Conservation (phyloP, 2,888 invertebrate genomes). For the Coelopa pilipes region DNA sequence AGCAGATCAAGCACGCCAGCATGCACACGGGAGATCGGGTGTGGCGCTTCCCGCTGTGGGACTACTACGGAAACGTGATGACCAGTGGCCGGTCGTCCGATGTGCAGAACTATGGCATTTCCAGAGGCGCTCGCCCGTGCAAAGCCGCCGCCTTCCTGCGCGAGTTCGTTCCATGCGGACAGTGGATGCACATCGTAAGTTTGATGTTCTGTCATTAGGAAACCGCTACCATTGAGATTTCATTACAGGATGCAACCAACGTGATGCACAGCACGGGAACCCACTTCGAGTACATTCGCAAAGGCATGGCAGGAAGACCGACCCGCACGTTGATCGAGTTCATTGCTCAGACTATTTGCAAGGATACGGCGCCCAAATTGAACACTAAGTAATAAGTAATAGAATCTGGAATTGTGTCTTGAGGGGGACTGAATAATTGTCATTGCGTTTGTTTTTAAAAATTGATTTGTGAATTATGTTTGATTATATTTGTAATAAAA, state of each 20-base stretch:
- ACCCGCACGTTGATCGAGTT: slow-evolving; percentile 80
- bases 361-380: slow-evolving; percentile 55
- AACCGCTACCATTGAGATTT: slow-evolving; percentile 1
- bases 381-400: neutral
- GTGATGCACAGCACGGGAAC: slow-evolving; percentile 76
- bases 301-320: slow-evolving; percentile 82
- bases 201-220: neutral
- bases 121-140: slow-evolving; percentile 72
- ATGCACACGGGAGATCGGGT: slow-evolving; percentile 80
- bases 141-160: slow-evolving; percentile 82
- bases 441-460: slow-evolving; percentile 24
- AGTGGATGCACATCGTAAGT: slow-evolving; percentile 80
- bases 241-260: slow-evolving; percentile 74
- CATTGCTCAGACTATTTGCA: slow-evolving; percentile 70
- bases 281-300: slow-evolving; percentile 71
- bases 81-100: slow-evolving; percentile 67
- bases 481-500: slow-evolving; percentile 22
- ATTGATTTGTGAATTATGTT: slow-evolving; percentile 27
- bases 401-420: no score
- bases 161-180: slow-evolving; percentile 76
- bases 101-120: slow-evolving; percentile 69
- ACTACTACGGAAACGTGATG: slow-evolving; percentile 74
- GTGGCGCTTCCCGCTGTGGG: slow-evolving; percentile 87
- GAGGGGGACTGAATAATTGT: slow-evolving; percentile 15
- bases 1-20: slow-evolving; percentile 75